Base-by-base conservation (phyloP, 2,888 invertebrate genomes). In the Pycnomerus fuliginosus region DNA sequence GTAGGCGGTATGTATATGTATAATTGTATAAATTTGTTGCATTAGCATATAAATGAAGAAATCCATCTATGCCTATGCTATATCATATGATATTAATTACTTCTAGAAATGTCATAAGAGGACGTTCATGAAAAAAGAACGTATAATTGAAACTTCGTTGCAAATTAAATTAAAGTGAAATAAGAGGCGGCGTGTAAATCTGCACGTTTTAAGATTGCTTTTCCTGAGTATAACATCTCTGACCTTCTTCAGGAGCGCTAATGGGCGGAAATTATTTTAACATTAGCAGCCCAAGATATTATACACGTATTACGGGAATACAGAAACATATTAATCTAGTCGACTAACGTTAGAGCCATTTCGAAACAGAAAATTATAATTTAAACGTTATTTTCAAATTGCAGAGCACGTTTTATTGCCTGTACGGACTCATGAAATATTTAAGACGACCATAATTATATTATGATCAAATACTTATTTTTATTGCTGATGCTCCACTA, bases 1-100 rank as follows among this genome's bases (percentile, higher is more conserved):
- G 41, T 46, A 46, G 46, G 36, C 46, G 41, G 30, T 32, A 46
- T 46, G n/a, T n/a, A 33, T 36, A 33, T 36, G 42, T 43, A 41
- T 41, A 41, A 41, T 41, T 41, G 33, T 41, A 33, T n/a, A n/a
- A n/a, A n/a, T n/a, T 28, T 41, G 34, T 41, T 34, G 33, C 34
- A 41, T 41, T 41, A 41, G 28, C 41, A 41, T 41, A 41, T 41
- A 41, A 34, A 41, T 41, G 41, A 41, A 41, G 41, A 41, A 39
- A 39, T 4, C 39, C 12, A 39, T 31, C 31, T 33, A 28, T 22
- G 33, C 40, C 13, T 27, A 37, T 24, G 32, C 32, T 16, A n/a
- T n/a, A n/a, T n/a, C 20, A 28, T 36, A 30, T 30, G 14, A 30
- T 20, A 38, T 38, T 38, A 38, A 37, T 37, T 37, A 38, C 36